phyloP scores from a whole-genome alignment of 2,113 vertebrate species.

The Anoplopoma fimbria region DNA sequence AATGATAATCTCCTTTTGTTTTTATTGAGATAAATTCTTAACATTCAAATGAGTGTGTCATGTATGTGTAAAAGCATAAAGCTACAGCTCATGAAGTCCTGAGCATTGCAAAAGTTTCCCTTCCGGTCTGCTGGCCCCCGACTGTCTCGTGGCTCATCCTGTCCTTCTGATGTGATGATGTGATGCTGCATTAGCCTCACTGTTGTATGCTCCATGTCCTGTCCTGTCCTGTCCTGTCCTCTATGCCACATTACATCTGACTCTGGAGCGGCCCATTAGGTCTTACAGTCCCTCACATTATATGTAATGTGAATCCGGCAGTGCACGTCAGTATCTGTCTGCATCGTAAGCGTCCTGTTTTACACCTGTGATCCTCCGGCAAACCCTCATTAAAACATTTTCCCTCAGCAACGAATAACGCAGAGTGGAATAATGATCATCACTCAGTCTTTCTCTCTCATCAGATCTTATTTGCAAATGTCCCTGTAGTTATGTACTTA shows the following conservation, averaged over 20 bases:
- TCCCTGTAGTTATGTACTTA: not conserved
- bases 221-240: conserved; percentile 41
- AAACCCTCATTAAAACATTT: conserved; percentile 20
- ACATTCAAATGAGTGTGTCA: too few relatives aligned
- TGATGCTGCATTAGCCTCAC: conserved; percentile 65
- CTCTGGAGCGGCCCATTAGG: conserved; percentile 58
- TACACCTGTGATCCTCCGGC: conserved; percentile 45
- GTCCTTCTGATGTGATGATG: conserved; percentile 43
- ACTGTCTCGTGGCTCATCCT: conserved; percentile 51
- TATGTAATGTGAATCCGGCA: conserved; percentile 47
- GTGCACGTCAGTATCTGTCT: conserved; percentile 25
- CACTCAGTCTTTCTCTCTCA: not conserved
- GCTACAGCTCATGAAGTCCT: not conserved
- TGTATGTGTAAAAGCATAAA: not conserved
- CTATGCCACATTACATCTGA: conserved; percentile 62
- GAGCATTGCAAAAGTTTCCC: not conserved
- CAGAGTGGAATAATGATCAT: not conserved
- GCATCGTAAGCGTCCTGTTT: conserved; percentile 12
- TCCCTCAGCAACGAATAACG: not conserved
- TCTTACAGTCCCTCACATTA: conserved; percentile 51
- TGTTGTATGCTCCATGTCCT: conserved; percentile 40
- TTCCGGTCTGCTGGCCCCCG: conserved; percentile 26
- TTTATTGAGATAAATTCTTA: not conserved
- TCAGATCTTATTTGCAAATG: not conserved
- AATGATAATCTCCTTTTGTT: too few relatives aligned